Evolutionary conservation across 2,113 vertebrate genomes (phyloP).

Genomic region (Poecilia latipinna): DNA sequence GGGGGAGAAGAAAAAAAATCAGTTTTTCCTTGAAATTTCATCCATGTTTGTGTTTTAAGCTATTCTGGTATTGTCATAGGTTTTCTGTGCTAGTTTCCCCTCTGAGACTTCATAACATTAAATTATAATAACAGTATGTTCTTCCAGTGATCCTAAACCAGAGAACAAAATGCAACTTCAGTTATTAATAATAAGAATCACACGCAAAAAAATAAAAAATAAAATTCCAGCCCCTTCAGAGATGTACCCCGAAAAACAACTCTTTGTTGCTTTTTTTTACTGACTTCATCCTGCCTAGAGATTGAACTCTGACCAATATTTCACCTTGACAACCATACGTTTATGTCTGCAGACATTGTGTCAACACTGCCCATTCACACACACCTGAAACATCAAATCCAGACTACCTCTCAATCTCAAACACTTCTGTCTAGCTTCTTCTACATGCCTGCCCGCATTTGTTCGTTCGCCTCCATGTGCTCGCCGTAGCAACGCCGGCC

Average conservation of each 20-base stretch:
- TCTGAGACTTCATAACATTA: not conserved
- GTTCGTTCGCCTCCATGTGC: slow-evolving; percentile 2
- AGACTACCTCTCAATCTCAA: slow-evolving; percentile 61
- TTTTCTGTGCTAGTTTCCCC: not conserved
- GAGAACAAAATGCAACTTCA: not conserved
- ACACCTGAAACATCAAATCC: slow-evolving; percentile 62
- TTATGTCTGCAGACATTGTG: slow-evolving; percentile 60
- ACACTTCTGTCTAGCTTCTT: slow-evolving; percentile 18
- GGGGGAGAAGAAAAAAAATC: not conserved
- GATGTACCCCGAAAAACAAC: not conserved
- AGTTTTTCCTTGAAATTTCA: not conserved
- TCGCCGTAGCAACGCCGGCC: slow-evolving; percentile 29
- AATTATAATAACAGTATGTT: not conserved
- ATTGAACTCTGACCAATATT: slow-evolving; percentile 44
- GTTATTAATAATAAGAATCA: not conserved
- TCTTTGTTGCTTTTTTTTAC: not conserved
- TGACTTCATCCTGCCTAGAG: slow-evolving; percentile 5
- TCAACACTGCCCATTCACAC: slow-evolving; percentile 71
- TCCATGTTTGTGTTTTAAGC: not conserved
- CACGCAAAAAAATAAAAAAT: not conserved
- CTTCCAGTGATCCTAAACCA: not conserved
- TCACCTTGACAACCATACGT: slow-evolving; percentile 69
- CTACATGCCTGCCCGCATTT: slow-evolving; percentile 31
- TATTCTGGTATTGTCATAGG: not conserved
- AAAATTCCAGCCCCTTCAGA: not conserved